phyloP scores from a whole-genome alignment of 2,113 vertebrate genomes.

The Oreotrochilus melanogaster region DNA sequence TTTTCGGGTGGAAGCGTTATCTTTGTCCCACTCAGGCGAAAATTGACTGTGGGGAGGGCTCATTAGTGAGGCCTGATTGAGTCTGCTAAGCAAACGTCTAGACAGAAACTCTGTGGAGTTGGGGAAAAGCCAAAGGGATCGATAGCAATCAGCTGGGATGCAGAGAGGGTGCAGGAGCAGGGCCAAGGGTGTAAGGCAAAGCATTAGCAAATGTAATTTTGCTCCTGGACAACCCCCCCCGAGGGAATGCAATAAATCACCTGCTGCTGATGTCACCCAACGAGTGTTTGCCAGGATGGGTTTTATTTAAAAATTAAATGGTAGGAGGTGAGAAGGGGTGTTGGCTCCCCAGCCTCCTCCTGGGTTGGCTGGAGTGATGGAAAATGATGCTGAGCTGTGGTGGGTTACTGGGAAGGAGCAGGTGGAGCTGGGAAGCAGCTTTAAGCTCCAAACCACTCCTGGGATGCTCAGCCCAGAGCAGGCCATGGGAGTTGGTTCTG shows the following conservation, averaged over 20 bases:
- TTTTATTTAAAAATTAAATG: constrained; percentile 15
- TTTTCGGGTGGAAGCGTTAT: background rate
- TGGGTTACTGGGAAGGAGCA: background rate
- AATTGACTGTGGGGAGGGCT: background rate
- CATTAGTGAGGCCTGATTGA: background rate
- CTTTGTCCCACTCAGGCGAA: rapidly evolving
- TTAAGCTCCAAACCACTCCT: background rate
- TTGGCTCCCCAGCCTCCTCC: background rate
- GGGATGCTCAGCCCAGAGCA: background rate
- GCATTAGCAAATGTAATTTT: background rate
- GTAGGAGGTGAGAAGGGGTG: background rate
- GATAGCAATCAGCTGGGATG: constrained; percentile 42
- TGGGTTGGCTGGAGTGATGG: background rate
- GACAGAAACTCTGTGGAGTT: background rate
- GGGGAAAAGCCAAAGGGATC: constrained; percentile 20
- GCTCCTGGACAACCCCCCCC: background rate
- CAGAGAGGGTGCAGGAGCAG: rapidly evolving
- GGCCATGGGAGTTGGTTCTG: background rate
- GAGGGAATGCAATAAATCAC: constrained; percentile 24
- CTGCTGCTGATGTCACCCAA: background rate
- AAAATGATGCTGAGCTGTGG: background rate
- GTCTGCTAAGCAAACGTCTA: constrained; percentile 16
- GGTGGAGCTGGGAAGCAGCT: background rate
- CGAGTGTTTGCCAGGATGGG: background rate
- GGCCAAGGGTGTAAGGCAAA: background rate